Base-by-base conservation (phyloP, 2,797 vertebrate genomes). In the Apogon hyalosoma region DNA sequence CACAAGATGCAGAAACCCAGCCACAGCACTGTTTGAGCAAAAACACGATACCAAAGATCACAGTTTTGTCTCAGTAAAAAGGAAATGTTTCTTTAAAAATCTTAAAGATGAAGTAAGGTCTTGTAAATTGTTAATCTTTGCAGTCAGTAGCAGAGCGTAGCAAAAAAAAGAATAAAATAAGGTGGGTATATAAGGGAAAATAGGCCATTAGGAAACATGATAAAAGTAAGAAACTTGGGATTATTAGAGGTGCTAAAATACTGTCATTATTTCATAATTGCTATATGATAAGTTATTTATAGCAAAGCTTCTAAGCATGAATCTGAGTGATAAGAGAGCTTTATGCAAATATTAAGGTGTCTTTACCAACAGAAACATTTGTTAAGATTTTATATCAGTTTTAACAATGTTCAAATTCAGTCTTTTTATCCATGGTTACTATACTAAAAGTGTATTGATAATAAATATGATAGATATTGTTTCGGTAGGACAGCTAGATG, bases 1-100 rank as follows among this genome's bases (percentile, higher is more conserved):
- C 64, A 63, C 52, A 76, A 79, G 42, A 80, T 7, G 13, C 40
- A 69, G 52, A 81, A 73, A 45, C 12, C 36, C 49, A 75, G 54
- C 47, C 28, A 31, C 42, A 43, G 58, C 43, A 38, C 13, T 52
- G 53, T 41, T 60, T 36, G 46, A 36, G 62, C 45, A 57, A 67
- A 83, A 77, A 15, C n/a, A 49, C 4, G 52, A 55, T 16, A 46
- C 6, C 31, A 68, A 47, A 54, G 10, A 66, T 65, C 49, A 62
- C 21, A 69, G 28, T 41, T 40, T 13, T 24, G 31, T 56, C 18
- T 58, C 57, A 43, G 11, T 11, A 24, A 62, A 60, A 45, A 24
- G 21, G 2, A 43, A 61, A 76, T 55, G 50, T 58, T 52, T 43
- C 41, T 4, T 7, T 24, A 40, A 65, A 28, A 12, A 42, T 47